phyloP scores from a whole-genome alignment of 2,888 invertebrate genomes.

The Neocrepidodera transversa region DNA sequence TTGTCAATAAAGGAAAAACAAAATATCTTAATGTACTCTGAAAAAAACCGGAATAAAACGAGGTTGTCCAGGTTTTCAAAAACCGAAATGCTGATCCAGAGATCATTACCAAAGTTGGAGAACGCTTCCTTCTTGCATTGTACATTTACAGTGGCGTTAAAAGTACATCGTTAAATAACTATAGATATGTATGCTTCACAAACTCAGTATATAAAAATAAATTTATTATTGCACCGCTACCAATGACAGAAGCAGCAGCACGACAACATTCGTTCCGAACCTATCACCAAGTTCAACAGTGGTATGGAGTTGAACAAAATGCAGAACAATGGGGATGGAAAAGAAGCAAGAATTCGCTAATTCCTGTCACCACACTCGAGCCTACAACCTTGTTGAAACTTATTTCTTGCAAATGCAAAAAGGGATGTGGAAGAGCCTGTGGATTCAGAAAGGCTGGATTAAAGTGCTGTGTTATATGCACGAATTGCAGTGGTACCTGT shows the following conservation, averaged over 20 bases:
- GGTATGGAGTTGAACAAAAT: constrained; percentile 32
- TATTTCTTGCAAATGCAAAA: no score
- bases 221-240: background rate
- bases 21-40: constrained; percentile 1
- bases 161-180: background rate
- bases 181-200: background rate
- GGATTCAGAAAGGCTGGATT: no score
- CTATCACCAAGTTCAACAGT: constrained; percentile 39
- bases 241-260: background rate
- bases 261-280: constrained; percentile 30
- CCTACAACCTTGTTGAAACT: no score
- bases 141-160: constrained; percentile 7
- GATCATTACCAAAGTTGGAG: constrained; percentile 14
- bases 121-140: constrained; percentile 12
- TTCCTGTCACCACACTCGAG: no score
- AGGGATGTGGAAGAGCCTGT: no score
- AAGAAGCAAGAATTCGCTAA: constrained; percentile 35
- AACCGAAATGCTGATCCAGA: background rate
- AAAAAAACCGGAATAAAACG: background rate
- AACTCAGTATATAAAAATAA: background rate
- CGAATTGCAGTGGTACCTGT: no score
- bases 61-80: constrained; percentile 5
- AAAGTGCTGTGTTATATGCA: no score
- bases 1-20: constrained; percentile 1
- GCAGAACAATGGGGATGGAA: constrained; percentile 37